These are phyloP conservation scores for Fukomys damarensis DNA, from an alignment of 2,113 vertebrate species.

Conservation along the genomic window DNA sequence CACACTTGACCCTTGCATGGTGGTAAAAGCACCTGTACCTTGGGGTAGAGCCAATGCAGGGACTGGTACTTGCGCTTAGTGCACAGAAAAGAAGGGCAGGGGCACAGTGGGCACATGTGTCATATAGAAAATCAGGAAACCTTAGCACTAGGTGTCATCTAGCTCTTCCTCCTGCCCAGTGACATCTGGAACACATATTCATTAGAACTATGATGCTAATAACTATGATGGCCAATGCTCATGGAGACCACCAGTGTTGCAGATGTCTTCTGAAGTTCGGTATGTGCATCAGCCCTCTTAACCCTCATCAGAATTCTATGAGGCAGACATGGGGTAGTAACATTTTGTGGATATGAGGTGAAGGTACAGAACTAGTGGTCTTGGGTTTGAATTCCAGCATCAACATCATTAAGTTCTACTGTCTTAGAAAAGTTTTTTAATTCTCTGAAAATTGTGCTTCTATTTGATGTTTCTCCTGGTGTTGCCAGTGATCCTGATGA, in stretches of 20 bases:
- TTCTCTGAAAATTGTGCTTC: not conserved
- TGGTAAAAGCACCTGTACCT: not conserved
- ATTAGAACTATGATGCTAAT: not conserved
- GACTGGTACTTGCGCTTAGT: not conserved
- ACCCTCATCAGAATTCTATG: not conserved
- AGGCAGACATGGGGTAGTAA: not conserved
- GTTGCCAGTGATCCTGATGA: not conserved
- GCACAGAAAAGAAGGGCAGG: not conserved
- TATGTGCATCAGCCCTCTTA: too few relatives aligned
- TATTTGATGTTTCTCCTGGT: not conserved
- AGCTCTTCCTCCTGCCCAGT: not conserved
- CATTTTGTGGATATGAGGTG: not conserved
- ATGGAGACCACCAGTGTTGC: not conserved
- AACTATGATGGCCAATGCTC: not conserved
- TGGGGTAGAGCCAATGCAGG: rapidly evolving
- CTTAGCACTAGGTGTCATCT: not conserved
- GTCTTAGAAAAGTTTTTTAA: not conserved
- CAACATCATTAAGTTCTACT: not conserved
- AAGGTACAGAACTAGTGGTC: not conserved
- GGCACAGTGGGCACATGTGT: not conserved
- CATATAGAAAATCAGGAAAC: not conserved
- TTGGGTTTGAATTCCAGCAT: not conserved
- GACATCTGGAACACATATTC: not conserved
- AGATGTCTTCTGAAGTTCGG: too few relatives aligned
- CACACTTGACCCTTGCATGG: not conserved